Evolutionary conservation across 2,888 invertebrate species (phyloP), one percentile per base, ranked within the genome.

Genomic region (Perizoma affinitatum): DNA sequence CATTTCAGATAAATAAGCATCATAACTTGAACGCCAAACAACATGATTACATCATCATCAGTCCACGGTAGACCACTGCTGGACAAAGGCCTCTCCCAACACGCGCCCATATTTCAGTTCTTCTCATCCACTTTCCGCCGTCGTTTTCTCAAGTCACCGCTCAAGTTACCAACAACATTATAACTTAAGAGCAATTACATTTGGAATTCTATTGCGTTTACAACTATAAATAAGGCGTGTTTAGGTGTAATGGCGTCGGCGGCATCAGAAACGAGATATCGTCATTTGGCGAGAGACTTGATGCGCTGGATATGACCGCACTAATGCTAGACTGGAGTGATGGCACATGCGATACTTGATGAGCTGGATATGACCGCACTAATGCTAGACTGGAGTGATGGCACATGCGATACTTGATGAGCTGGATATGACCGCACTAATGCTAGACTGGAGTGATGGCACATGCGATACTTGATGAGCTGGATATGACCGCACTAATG

Each of bases 211-310:
- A 55, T 34, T 34, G 55, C 47, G 34, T 43, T 44, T 49, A 7
- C 34, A 54, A 54, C 45, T 59, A 55, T 60, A 54, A 44, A 54
- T 50, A 44, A 48, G 34, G 48, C 34, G 54, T 34, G 53, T 57
- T 22, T 48, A 54, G 45, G 33, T 46, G 52, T 47, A 36, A 44
- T 22, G 42, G 33, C 54, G 53, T 38, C 38, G 47, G 40, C 42
- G 34, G 40, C 42, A 5, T 35, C n/a, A 34, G 50, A 42, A 9
- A 9, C 45, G 47, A 55, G 51, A 60, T 55, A 55, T 51, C 54
- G 49, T 42, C 47, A 46, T 46, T 50, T 54, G 59, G 56, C 54
- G 49, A 33, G 40, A 9, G 48, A 41, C 41, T 34, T 54, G 49
- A 50, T 50, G 59, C 41, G 35, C 40, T 44, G 44, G 36, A 45